These are phyloP conservation scores for Tinea trinotella DNA, from an alignment of 2,888 invertebrate genomes.

Conservation along the genomic window DNA sequence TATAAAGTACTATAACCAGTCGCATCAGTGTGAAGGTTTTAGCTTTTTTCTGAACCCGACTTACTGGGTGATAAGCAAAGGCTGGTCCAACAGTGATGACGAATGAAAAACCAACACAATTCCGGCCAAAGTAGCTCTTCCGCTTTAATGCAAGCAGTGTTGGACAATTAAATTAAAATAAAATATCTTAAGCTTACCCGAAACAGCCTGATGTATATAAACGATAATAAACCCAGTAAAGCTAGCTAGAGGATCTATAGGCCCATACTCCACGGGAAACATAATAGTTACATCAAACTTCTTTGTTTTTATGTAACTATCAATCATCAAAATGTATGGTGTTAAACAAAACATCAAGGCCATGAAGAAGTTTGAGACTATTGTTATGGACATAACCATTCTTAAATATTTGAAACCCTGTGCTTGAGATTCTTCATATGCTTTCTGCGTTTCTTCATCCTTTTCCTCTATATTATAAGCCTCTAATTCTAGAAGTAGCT, in stretches of 20 bases:
- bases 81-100: no score
- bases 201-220: conserved; percentile 8
- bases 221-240: background rate
- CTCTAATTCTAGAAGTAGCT: background rate
- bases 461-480: background rate
- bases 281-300: background rate
- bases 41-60: no score
- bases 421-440: background rate
- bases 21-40: no score
- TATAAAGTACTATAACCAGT: no score
- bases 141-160: background rate
- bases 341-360: conserved; percentile 6
- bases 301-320: background rate
- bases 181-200: background rate
- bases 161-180: background rate
- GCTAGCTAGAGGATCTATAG: background rate
- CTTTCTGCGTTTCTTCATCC: background rate
- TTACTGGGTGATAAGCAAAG: no score
- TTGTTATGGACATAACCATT: conserved; percentile 8
- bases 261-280: background rate
- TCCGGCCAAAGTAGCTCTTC: no score
- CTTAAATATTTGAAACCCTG: conserved; percentile 4
- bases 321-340: conserved; percentile 2
- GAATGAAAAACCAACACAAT: no score
- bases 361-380: background rate